Percentiles rank a stretch among this genome's conserved stretches.
phyloP scores from a whole-genome alignment of 2,113 vertebrate genomes.

The Pseudorhombus dupliciocellatus region DNA sequence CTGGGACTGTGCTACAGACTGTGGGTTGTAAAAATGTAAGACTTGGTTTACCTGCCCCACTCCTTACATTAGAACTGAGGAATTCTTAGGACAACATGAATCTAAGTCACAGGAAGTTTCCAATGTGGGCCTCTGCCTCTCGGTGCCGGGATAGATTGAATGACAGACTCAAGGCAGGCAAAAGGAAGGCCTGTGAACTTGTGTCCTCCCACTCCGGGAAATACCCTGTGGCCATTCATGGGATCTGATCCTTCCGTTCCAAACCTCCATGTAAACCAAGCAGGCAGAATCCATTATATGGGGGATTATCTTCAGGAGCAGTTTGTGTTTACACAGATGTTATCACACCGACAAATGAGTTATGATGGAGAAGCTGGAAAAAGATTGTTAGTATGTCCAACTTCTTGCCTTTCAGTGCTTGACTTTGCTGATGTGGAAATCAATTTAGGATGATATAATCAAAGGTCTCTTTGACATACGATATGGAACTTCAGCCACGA shows the following conservation, averaged over 20 bases:
- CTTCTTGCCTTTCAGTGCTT: constrained; percentile 30
- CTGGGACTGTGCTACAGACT: constrained; percentile 9
- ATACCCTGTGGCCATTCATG: constrained; percentile 64
- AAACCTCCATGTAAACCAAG: constrained; percentile 46
- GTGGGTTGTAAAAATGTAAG: constrained; percentile 3
- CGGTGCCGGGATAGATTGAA: constrained; percentile 66
- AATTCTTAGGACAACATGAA: constrained; percentile 49
- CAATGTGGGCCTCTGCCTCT: constrained; percentile 54
- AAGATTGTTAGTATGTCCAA: constrained; percentile 9
- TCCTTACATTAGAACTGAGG: constrained; percentile 33
- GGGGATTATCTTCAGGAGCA: constrained; percentile 68
- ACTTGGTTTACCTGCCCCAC: constrained; percentile 28
- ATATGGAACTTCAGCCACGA: neutral
- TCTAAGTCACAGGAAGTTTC: constrained; percentile 59
- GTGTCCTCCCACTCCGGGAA: constrained; percentile 67
- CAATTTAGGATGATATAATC: neutral
- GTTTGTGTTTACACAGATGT: constrained; percentile 75
- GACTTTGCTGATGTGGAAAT: constrained; percentile 18
- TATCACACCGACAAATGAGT: constrained; percentile 58
- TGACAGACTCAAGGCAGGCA: constrained; percentile 62
- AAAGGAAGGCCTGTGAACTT: constrained; percentile 53
- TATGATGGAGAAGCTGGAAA: constrained; percentile 22
- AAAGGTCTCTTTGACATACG: neutral
- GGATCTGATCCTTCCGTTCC: constrained; percentile 60
- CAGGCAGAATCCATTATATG: constrained; percentile 51